phyloP scores from a whole-genome alignment of 2,888 invertebrate genomes.

The Volucella zonaria region DNA sequence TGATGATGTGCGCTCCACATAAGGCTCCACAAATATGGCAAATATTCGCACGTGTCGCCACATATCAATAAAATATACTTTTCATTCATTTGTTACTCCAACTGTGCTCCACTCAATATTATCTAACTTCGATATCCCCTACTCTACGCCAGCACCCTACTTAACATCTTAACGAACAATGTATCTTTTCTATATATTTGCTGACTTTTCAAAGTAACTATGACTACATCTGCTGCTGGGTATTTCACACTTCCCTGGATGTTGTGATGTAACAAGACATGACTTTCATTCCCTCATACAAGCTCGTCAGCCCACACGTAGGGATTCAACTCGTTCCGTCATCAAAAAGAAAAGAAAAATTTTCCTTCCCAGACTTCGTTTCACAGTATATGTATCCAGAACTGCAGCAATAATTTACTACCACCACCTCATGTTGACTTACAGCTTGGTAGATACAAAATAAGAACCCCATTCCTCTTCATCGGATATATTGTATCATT shows the following conservation, averaged over 20 bases:
- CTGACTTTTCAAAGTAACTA: constrained; percentile 11
- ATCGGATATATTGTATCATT: constrained; percentile 22
- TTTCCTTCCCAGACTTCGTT: background rate
- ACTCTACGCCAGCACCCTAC: too few relatives aligned
- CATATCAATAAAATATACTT: background rate
- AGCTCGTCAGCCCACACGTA: background rate
- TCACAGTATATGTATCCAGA: constrained; percentile 2
- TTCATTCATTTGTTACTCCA: background rate
- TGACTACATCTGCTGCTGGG: constrained; percentile 19
- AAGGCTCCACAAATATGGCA: too few relatives aligned
- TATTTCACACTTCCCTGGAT: background rate
- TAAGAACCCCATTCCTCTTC: background rate
- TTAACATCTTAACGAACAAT: too few relatives aligned
- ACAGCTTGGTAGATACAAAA: constrained; percentile 27
- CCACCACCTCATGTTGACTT: background rate
- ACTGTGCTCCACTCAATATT: too few relatives aligned
- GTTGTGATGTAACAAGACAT: constrained; percentile 31
- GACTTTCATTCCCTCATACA: constrained; percentile 1
- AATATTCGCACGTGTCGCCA: background rate
- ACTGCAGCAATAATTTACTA: constrained; percentile 13
- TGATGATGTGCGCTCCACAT: too few relatives aligned
- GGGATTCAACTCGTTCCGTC: constrained; percentile 48
- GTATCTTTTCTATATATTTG: too few relatives aligned
- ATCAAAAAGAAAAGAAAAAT: constrained; percentile 3
- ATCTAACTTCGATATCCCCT: too few relatives aligned